Percentiles rank a stretch among this genome's conserved stretches.
These are phyloP conservation scores for Muschampia plurimacula DNA, from an alignment of 2,888 invertebrate genomes.

Conservation along the genomic window DNA sequence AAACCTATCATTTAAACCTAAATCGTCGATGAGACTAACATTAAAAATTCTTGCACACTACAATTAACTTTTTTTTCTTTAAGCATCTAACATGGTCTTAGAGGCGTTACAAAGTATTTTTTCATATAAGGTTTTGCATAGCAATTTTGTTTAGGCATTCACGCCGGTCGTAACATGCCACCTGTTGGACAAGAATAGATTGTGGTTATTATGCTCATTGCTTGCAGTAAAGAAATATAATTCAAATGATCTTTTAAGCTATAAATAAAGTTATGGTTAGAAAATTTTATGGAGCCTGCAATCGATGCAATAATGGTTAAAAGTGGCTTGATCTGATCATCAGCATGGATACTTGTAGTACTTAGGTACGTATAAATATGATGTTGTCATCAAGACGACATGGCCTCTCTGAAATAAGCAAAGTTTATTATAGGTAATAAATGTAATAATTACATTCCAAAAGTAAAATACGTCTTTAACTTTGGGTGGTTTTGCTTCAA, in stretches of 20 bases:
- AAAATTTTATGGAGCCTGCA: conserved; percentile 11
- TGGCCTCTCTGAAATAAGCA: background rate
- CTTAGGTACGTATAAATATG: background rate
- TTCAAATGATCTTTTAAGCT: conserved; percentile 33
- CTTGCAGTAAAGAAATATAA: conserved; percentile 16
- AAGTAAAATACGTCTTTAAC: background rate
- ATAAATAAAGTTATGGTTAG: conserved; percentile 7
- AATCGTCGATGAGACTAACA: background rate
- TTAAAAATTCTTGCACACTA: conserved; percentile 15
- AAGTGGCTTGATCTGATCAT: background rate
- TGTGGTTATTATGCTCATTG: conserved; percentile 24
- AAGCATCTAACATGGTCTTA: conserved; percentile 7
- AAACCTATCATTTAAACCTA: conserved; percentile 7
- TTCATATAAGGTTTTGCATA: conserved; percentile 28
- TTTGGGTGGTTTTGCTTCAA: background rate
- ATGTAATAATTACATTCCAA: background rate
- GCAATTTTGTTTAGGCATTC: conserved; percentile 34
- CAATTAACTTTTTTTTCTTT: background rate
- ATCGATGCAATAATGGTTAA: background rate
- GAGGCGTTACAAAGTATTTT: conserved; percentile 29
- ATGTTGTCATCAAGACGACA: background rate
- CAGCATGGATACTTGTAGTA: background rate
- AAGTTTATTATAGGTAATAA: background rate
- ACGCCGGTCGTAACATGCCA: conserved; percentile 24
- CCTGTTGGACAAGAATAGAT: conserved; percentile 33